Base-by-base conservation (phyloP, 2,113 vertebrate species). In the Silurus asotus region DNA sequence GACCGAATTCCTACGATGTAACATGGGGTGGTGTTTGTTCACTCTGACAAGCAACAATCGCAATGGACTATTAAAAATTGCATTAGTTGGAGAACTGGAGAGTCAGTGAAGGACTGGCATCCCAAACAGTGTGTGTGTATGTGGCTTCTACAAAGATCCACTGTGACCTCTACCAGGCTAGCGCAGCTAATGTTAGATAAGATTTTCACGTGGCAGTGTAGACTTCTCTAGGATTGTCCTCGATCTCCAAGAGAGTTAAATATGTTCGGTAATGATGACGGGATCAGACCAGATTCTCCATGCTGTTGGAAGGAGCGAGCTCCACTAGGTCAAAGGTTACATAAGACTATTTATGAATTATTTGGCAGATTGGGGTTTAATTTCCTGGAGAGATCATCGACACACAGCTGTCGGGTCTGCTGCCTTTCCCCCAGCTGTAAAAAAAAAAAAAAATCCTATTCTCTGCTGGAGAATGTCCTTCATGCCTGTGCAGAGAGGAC, bases 311-410 rank as follows among this genome's bases (percentile, higher is more conserved):
- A 88, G 90, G 91, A 87, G 37, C 88, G 88, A 92, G 93, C 92
- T 93, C 92, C 93, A 93, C 91, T 91, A 93, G 93, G 94, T 93
- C 90, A 93, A 87, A 92, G 92, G 92, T 93, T 49, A 81, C 88
- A 85, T 92, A 92, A 94, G 93, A 93, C 92, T 91, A 94, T 94
- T 93, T 92, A 88, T 93, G 91, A 90, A 93, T 93, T 92, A 94
- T 92, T 93, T 91, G 88, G 91, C 89, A 89, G 90, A 89, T 90
- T 81, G 81, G 91, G 93, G 93, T 94, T 94, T 94, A 91, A 94
- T 94, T 94, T 94, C 92, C 94, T 93, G 92, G 91, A 90, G 89
- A 94, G 87, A 91, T 82, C 72, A 88, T 90, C 89, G 91, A 91
- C 87, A 82, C 58, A 20, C 74, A 88, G 91, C 89, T 90, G 89